Percentiles rank a stretch among this genome's conserved stretches.
Conservation (phyloP, 1,140 invertebrate genomes). For the Drosophila kepulauana region DNA sequence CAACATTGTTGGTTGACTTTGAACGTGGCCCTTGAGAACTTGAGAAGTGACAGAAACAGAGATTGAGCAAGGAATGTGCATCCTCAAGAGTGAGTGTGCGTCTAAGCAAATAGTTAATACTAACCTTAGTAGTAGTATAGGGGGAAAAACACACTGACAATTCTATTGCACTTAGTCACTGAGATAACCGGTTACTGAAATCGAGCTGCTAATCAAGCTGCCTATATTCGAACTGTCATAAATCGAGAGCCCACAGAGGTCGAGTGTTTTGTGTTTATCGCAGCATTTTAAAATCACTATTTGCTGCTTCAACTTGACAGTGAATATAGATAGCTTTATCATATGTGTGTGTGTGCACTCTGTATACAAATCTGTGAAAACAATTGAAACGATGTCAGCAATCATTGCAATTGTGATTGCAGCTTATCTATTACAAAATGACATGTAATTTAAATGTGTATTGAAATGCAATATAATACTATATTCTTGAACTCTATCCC, state of each 20-base stretch:
- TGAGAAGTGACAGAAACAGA: slow-evolving; percentile 1
- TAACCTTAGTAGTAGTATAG: too few species aligned
- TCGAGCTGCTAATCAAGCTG: slow-evolving; percentile 39
- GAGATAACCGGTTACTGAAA: slow-evolving; percentile 59
- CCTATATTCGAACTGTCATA: slow-evolving; percentile 47
- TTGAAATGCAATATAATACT: slow-evolving; percentile 49
- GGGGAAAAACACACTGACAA: slow-evolving; percentile 14
- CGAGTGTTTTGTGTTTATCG: slow-evolving; percentile 16
- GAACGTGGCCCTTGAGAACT: slow-evolving; percentile 37
- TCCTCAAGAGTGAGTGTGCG: slow-evolving; percentile 42
- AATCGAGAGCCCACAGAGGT: slow-evolving; percentile 40
- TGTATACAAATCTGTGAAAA: slow-evolving; percentile 1
- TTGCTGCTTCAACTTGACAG: slow-evolving; percentile 39
- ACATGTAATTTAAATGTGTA: slow-evolving; percentile 59
- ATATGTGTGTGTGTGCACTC: not conserved
- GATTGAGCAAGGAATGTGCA: slow-evolving; percentile 56
- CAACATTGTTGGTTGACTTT: slow-evolving; percentile 52
- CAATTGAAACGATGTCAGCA: slow-evolving; percentile 33
- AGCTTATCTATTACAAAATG: slow-evolving; percentile 49
- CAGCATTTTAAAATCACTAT: not conserved
- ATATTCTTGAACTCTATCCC: not conserved
- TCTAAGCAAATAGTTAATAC: slow-evolving; percentile 33
- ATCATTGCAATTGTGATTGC: slow-evolving; percentile 44
- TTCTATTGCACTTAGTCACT: slow-evolving; percentile 56
- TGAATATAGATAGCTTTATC: slow-evolving; percentile 39